phyloP scores from a whole-genome alignment of 2,888 invertebrate species.

The Enoplolaimus lenunculus region DNA sequence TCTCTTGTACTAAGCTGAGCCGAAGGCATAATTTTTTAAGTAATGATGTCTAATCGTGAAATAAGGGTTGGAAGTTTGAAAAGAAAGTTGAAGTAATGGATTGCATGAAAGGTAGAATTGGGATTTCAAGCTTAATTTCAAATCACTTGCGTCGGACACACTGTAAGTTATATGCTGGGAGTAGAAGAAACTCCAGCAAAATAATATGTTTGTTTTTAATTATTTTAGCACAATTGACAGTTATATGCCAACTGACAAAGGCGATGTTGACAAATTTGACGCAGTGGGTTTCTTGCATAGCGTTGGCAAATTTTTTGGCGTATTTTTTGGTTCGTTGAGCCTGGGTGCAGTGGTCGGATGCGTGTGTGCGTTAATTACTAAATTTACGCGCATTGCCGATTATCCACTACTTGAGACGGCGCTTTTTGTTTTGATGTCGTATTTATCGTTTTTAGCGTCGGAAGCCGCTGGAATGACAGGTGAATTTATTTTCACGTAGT shows the following conservation, averaged over 20 bases:
- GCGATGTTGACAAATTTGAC: constrained; percentile 53
- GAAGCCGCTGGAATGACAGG: constrained; percentile 91
- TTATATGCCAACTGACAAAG: constrained; percentile 43
- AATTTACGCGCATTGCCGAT: constrained; percentile 55
- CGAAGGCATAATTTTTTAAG: no score
- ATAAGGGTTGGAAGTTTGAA: no score
- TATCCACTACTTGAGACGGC: constrained; percentile 89
- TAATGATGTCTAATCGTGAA: no score
- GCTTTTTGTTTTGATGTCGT: constrained; percentile 91
- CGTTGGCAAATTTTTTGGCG: constrained; percentile 74
- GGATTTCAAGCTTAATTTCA: no score
- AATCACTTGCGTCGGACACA: no score
- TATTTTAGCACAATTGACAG: constrained; percentile 50
- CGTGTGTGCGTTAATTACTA: constrained; percentile 65
- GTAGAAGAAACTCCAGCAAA: no score
- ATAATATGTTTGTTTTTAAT: no score
- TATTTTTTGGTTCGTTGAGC: constrained; percentile 74
- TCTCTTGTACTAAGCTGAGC: no score
- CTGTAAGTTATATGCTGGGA: no score
- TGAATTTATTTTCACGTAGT: constrained; percentile 44
- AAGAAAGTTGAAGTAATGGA: no score
- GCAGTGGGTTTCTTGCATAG: constrained; percentile 71
- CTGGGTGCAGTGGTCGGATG: constrained; percentile 87
- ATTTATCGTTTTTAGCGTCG: constrained; percentile 86
- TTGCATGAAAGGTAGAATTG: no score